phyloP scores from a whole-genome alignment of 2,797 vertebrate genomes.

The Rhynchotus rufescens region DNA sequence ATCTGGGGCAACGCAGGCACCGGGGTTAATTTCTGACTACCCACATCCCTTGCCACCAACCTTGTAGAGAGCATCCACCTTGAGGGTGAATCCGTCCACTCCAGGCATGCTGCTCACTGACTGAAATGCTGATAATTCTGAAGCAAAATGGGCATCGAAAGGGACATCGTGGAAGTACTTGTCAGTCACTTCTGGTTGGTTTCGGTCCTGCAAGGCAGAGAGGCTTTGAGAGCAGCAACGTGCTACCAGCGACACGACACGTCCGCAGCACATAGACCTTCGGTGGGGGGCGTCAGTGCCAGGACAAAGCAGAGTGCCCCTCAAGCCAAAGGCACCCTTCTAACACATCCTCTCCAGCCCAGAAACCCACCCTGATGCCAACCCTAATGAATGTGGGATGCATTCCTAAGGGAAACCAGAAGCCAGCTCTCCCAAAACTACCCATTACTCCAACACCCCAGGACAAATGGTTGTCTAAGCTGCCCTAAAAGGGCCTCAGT shows the following conservation, averaged over 20 bases:
- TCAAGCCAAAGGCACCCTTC: background rate
- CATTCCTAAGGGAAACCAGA: background rate
- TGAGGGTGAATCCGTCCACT: conserved; percentile 95
- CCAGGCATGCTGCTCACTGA: conserved; percentile 89
- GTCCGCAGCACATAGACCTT: no score
- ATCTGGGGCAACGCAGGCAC: background rate
- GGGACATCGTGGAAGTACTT: conserved; percentile 94
- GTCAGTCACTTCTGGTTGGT: conserved; percentile 92
- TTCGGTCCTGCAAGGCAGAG: conserved; percentile 86
- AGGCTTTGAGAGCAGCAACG: fast-evolving
- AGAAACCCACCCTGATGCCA: background rate
- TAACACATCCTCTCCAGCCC: background rate
- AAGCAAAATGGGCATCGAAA: conserved; percentile 93
- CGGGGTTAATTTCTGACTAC: background rate
- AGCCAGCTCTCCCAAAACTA: background rate
- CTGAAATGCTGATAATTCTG: conserved; percentile 88
- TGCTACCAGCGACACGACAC: fast-evolving
- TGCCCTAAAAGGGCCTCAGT: no score
- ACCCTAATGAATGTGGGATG: no score
- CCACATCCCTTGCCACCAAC: conserved; percentile 50
- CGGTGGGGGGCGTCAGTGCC: background rate
- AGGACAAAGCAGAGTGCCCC: background rate
- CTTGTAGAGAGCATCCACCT: conserved; percentile 97
- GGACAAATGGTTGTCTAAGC: background rate
- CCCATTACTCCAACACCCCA: background rate